phyloP scores from a whole-genome alignment of 2,888 invertebrate genomes.

The Caenorhabditis sp. region DNA sequence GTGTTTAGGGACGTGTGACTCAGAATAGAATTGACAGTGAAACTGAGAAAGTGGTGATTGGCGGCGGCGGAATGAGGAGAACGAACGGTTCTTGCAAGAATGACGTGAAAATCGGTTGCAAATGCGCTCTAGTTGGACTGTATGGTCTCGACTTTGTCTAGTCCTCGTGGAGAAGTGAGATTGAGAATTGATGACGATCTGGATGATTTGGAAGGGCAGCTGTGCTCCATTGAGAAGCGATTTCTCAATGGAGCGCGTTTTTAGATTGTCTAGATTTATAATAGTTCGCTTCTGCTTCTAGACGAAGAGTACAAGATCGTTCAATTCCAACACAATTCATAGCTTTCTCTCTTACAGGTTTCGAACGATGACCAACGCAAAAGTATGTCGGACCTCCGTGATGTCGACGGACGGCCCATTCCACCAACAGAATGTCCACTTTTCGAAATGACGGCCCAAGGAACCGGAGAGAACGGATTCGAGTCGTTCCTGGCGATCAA shows the following conservation, averaged over 20 bases:
- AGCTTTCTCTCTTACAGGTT: slow-evolving; percentile 22
- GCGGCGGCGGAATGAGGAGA: too few species aligned
- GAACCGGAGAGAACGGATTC: slow-evolving; percentile 86
- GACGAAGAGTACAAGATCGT: too few species aligned
- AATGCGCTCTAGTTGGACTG: too few species aligned
- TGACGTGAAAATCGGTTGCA: too few species aligned
- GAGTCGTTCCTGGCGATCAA: slow-evolving; percentile 64
- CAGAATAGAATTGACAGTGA: not conserved
- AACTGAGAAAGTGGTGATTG: not conserved
- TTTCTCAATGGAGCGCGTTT: too few species aligned
- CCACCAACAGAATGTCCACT: slow-evolving; percentile 97
- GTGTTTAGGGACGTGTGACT: not conserved
- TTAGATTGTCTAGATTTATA: too few species aligned
- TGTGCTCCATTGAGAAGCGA: too few species aligned
- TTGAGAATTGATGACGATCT: too few species aligned
- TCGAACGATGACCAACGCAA: slow-evolving; percentile 49
- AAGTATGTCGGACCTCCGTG: slow-evolving; percentile 59
- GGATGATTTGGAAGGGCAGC: too few species aligned
- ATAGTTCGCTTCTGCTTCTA: too few species aligned
- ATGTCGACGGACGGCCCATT: slow-evolving; percentile 89
- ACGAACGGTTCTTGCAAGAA: slow-evolving; percentile 7
- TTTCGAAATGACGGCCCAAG: slow-evolving; percentile 58
- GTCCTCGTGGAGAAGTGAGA: too few species aligned
- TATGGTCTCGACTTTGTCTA: too few species aligned
- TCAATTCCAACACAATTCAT: not conserved